phyloP scores from a whole-genome alignment of 2,888 invertebrate species.

The Achlya flavicornis region DNA sequence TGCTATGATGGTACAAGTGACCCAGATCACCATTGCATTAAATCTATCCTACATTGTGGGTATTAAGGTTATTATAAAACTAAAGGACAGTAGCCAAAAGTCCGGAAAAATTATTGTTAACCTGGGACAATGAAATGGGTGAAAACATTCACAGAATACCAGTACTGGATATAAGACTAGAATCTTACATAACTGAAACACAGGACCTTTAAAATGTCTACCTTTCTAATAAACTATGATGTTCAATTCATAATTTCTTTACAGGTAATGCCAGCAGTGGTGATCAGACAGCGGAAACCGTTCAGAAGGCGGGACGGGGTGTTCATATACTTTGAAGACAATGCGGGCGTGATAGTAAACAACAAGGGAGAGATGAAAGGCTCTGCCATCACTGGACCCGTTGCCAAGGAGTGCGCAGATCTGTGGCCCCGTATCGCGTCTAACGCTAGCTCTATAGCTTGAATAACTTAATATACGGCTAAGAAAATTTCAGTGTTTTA shows the following conservation, averaged over 20 bases:
- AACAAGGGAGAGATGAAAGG: constrained; percentile 99
- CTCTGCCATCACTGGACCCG: constrained; percentile 99
- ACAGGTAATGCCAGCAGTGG: constrained; percentile 99
- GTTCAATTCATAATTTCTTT: constrained; percentile 16
- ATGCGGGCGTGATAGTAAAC: constrained; percentile 99
- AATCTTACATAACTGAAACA: too few relatives aligned
- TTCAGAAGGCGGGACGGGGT: constrained; percentile 99
- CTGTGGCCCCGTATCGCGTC: constrained; percentile 99
- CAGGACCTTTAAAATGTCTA: too few relatives aligned
- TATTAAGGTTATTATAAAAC: too few relatives aligned
- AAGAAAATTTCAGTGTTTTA: constrained; percentile 28
- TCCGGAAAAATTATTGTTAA: too few relatives aligned
- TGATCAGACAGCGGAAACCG: constrained; percentile 98
- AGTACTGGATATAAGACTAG: too few relatives aligned
- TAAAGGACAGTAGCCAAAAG: too few relatives aligned
- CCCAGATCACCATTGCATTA: too few relatives aligned
- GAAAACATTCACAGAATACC: too few relatives aligned
- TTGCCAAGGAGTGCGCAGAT: constrained; percentile 99
- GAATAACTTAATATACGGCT: constrained; percentile 55
- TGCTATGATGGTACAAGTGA: too few relatives aligned
- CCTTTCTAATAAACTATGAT: background rate
- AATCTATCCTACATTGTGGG: too few relatives aligned
- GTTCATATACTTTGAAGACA: constrained; percentile 99
- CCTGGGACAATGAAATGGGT: too few relatives aligned
- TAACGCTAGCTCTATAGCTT: constrained; percentile 99